Percentiles rank a stretch among this genome's conserved stretches.
Conservation (phyloP, 2,888 invertebrate species). For the Athalia rosae region DNA sequence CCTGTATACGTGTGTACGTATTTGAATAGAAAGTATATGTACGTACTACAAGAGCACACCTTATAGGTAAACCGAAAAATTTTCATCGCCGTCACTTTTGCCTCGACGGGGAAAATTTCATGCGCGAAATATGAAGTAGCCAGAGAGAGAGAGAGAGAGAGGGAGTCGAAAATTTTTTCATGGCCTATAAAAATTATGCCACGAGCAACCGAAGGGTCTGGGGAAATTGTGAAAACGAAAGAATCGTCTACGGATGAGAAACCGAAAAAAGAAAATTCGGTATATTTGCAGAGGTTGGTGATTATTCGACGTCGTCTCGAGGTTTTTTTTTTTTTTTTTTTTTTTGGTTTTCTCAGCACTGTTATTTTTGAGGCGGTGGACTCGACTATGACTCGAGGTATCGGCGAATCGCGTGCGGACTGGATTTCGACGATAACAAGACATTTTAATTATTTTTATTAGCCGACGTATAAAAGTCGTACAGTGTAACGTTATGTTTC, state of each 20-base stretch:
- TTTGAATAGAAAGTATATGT: too few species aligned
- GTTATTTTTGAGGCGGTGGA: not conserved
- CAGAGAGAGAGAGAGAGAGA: too few species aligned
- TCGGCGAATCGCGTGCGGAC: not conserved
- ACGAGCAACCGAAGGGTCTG: not conserved
- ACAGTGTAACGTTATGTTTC: too few species aligned
- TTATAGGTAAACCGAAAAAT: too few species aligned
- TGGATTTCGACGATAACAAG: not conserved
- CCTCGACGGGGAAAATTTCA: too few species aligned
- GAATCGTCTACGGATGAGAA: not conserved
- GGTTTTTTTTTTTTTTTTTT: not conserved
- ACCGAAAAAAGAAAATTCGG: not conserved
- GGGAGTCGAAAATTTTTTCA: too few species aligned
- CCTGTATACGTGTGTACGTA: too few species aligned
- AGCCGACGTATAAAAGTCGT: not conserved
- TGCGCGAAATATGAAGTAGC: too few species aligned
- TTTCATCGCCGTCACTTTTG: too few species aligned
- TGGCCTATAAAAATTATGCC: not conserved
- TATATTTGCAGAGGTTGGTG: too few species aligned
- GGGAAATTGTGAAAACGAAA: not conserved
- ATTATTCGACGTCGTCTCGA: not conserved
- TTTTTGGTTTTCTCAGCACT: not conserved
- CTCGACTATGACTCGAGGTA: not conserved
- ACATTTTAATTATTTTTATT: conserved; percentile 18
- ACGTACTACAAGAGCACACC: too few species aligned